Percentiles rank a stretch among this genome's conserved stretches.
These are phyloP conservation scores for Coptotermes formosanus DNA, from an alignment of 1,140 invertebrate genomes.

Conservation along the genomic window DNA sequence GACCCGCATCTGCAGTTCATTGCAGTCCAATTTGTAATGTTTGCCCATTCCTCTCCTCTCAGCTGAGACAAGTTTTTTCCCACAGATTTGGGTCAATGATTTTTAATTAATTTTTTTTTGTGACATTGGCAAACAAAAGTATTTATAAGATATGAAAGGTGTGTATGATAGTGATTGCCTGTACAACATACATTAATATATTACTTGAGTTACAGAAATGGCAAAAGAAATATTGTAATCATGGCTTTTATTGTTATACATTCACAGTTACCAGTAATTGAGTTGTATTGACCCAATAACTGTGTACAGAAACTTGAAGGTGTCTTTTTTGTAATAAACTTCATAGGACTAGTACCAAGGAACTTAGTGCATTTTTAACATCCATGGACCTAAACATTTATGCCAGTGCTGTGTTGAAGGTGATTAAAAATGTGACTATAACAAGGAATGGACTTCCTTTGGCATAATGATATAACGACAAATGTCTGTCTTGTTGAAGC, in stretches of 20 bases:
- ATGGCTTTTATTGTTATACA: background rate
- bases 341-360: conserved; percentile 11
- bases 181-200: background rate
- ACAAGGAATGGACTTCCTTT: conserved; percentile 15
- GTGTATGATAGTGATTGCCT: background rate
- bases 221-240: background rate
- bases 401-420: conserved; percentile 4
- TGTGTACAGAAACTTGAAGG: conserved; percentile 10
- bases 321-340: background rate
- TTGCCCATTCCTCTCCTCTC: conserved; percentile 9
- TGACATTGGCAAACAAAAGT: background rate
- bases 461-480: conserved; percentile 3
- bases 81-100: conserved; percentile 5
- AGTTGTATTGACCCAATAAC: background rate
- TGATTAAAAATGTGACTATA: background rate
- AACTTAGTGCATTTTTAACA: conserved; percentile 12
- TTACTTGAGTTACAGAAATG: background rate
- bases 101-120: background rate
- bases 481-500: conserved; percentile 1
- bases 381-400: conserved; percentile 11
- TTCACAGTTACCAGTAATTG: background rate
- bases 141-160: background rate
- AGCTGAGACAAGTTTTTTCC: conserved; percentile 9
- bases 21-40: background rate
- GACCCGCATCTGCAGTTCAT: background rate